Conservation (phyloP, 2,888 invertebrate species). For the Latheticus oryzae region DNA sequence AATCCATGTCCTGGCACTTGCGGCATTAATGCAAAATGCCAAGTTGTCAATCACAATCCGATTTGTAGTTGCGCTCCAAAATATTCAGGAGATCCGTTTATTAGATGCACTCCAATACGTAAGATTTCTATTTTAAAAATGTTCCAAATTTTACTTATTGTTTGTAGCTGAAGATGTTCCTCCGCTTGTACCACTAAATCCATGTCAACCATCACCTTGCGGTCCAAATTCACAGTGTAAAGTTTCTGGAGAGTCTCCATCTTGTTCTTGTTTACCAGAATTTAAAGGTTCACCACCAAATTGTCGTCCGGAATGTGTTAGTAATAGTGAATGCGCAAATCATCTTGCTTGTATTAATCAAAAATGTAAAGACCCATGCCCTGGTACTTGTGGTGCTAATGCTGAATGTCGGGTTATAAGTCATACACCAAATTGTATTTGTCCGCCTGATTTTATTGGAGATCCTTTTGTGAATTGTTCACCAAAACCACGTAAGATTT, state of each 20-base stretch:
- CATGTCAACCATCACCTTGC: conserved; percentile 84
- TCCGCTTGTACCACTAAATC: conserved; percentile 68
- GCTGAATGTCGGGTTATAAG: conserved; percentile 81
- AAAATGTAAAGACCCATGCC: conserved; percentile 82
- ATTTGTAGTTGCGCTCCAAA: conserved; percentile 79
- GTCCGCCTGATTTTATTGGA: conserved; percentile 75
- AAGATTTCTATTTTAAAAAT: conserved; percentile 12
- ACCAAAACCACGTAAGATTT: conserved; percentile 51
- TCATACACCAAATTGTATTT: conserved; percentile 79
- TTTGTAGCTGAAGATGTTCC: conserved; percentile 53
- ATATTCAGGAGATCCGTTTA: conserved; percentile 81
- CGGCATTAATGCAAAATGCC: conserved; percentile 79
- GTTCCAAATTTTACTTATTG: neutral
- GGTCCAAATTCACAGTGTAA: conserved; percentile 83
- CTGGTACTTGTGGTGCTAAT: conserved; percentile 77
- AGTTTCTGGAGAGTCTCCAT: conserved; percentile 74
- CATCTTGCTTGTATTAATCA: conserved; percentile 80
- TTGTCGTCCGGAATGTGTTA: conserved; percentile 83
- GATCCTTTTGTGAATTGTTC: conserved; percentile 80
- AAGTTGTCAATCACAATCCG: conserved; percentile 84
- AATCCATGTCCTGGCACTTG: conserved; percentile 89
- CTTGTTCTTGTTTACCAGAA: conserved; percentile 79
- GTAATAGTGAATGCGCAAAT: conserved; percentile 79
- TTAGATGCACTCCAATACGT: conserved; percentile 70
- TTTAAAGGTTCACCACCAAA: conserved; percentile 79